These are phyloP conservation scores for Drepanosiphum platanoidis DNA, from an alignment of 2,888 invertebrate species.

Conservation along the genomic window DNA sequence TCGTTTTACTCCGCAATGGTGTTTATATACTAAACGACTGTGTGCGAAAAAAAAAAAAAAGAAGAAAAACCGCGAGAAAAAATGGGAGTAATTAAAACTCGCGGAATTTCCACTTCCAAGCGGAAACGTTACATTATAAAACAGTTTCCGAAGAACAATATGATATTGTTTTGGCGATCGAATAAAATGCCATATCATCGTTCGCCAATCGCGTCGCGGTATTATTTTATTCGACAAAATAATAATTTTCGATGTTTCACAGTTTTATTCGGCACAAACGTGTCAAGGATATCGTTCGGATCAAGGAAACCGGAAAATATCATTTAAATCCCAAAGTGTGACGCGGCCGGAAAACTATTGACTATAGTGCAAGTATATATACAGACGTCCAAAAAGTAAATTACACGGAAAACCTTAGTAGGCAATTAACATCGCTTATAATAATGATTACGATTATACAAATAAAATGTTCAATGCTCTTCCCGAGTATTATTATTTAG, in stretches of 20 bases:
- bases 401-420: conserved; percentile 11
- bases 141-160: conserved; percentile 12
- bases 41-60: not conserved
- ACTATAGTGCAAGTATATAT: too few relatives aligned
- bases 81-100: conserved; percentile 36
- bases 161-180: conserved; percentile 2
- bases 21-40: conserved; percentile 25
- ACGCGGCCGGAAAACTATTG: conserved; percentile 18
- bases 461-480: not conserved
- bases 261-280: conserved; percentile 21
- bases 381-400: not conserved
- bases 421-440: not conserved
- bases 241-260: conserved; percentile 6
- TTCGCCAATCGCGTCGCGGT: not conserved
- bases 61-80: too few relatives aligned
- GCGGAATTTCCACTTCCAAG: conserved; percentile 21
- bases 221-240: conserved; percentile 5
- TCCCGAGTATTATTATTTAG: not conserved
- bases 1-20: not conserved
- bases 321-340: conserved; percentile 34
- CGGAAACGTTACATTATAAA: conserved; percentile 12
- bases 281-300: conserved; percentile 38
- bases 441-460: not conserved
- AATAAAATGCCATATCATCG: conserved; percentile 16
- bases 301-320: conserved; percentile 42